Conservation (phyloP, 1,140 invertebrate species). For the Dendroctonus valens region DNA sequence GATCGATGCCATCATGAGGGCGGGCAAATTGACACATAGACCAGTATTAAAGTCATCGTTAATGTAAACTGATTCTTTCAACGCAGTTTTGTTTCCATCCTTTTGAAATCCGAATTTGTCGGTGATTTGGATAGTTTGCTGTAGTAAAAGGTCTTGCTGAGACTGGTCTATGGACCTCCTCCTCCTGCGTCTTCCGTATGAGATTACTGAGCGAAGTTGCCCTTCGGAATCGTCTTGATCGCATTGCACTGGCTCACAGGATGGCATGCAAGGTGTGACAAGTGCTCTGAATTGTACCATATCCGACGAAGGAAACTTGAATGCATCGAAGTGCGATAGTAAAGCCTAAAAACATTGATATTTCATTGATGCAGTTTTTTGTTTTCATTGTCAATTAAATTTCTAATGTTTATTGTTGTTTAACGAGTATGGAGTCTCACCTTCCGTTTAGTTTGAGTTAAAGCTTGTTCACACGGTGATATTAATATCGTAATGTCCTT, state of each 20-base stretch:
- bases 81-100: constrained; percentile 49
- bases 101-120: constrained; percentile 85
- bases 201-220: constrained; percentile 75
- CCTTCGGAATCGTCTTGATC: constrained; percentile 76
- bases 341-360: constrained; percentile 62
- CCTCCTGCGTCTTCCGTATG: constrained; percentile 74
- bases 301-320: constrained; percentile 94
- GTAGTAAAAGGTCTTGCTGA: constrained; percentile 75
- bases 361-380: too few species aligned
- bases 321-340: constrained; percentile 91
- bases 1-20: constrained; percentile 76
- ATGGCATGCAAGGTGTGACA: constrained; percentile 90
- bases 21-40: constrained; percentile 73
- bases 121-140: constrained; percentile 88
- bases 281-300: constrained; percentile 91
- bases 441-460: too few species aligned
- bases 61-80: constrained; percentile 54
- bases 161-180: constrained; percentile 53
- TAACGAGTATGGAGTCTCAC: too few species aligned
- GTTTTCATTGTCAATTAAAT: too few species aligned
- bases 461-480: too few species aligned
- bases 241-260: constrained; percentile 87
- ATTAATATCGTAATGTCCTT: too few species aligned
- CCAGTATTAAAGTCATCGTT: constrained; percentile 49
- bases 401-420: too few species aligned